Percentiles rank a stretch among this genome's conserved stretches.
Conservation (phyloP, 1,140 invertebrate genomes). For the Ooceraea biroi region DNA sequence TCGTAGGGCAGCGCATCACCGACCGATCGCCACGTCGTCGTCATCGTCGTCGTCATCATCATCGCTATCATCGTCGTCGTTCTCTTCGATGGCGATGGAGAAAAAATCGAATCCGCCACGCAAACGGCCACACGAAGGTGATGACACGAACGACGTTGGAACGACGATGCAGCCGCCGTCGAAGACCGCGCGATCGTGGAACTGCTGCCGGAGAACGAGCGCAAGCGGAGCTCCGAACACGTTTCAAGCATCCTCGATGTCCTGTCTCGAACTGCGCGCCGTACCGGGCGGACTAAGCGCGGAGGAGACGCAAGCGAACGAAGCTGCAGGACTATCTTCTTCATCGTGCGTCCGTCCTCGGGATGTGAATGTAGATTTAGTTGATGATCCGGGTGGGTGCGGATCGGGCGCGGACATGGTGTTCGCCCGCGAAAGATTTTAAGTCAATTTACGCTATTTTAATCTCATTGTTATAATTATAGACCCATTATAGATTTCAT, state of each 20-base stretch:
- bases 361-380: conserved; percentile 66
- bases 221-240: conserved; percentile 44
- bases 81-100: conserved; percentile 37
- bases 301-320: conserved; percentile 41
- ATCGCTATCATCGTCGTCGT: conserved; percentile 13
- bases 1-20: conserved; percentile 69
- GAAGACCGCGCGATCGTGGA: conserved; percentile 62
- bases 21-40: conserved; percentile 53
- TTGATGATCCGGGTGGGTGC: conserved; percentile 45
- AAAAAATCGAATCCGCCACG: conserved; percentile 59
- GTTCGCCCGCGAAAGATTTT: conserved; percentile 45
- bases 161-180: conserved; percentile 58
- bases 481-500: conserved; percentile 59
- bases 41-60: background rate
- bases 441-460: conserved; percentile 61
- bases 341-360: conserved; percentile 41
- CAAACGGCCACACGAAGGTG: conserved; percentile 62
- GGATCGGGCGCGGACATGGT: conserved; percentile 38
- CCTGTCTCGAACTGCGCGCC: conserved; percentile 54
- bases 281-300: conserved; percentile 25
- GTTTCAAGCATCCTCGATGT: conserved; percentile 45
- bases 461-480: conserved; percentile 59
- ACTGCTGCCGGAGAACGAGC: conserved; percentile 30
- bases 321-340: conserved; percentile 13
- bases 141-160: conserved; percentile 56